These are phyloP conservation scores for Sepiola atlantica DNA, from an alignment of 2,888 invertebrate species.

Conservation along the genomic window DNA sequence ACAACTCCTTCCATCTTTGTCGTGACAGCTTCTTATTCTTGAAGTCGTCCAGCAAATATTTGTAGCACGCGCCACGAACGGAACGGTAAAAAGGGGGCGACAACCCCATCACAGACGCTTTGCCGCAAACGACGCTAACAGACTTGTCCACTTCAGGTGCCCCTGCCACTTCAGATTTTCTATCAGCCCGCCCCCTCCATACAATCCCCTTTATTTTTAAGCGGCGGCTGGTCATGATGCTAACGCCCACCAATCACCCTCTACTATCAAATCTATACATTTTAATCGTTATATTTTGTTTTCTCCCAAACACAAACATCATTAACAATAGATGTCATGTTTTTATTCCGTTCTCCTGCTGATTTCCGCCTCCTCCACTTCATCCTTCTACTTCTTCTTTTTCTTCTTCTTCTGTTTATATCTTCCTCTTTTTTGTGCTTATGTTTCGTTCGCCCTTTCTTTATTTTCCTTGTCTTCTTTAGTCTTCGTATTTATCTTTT, in stretches of 20 bases:
- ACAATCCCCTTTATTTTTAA: neutral
- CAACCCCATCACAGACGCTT: neutral
- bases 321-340: neutral
- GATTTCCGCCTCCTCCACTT: too few species aligned
- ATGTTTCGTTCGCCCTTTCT: too few species aligned
- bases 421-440: too few species aligned
- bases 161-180: neutral
- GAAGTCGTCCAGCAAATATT: slow-evolving; percentile 15
- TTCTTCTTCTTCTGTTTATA: neutral
- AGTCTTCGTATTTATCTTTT: neutral
- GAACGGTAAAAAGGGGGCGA: neutral
- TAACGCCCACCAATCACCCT: neutral
- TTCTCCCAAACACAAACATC: neutral
- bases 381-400: neutral
- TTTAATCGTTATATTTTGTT: neutral
- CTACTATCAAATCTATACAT: neutral
- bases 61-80: neutral
- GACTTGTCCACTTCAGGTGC: slow-evolving; percentile 12
- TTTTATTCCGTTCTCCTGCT: too few species aligned
- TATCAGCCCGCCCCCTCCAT: neutral
- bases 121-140: slow-evolving; percentile 23
- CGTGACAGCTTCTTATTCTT: neutral
- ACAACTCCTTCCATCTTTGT: neutral
- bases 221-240: neutral
- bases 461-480: neutral